Conservation (phyloP, 1,140 invertebrate genomes). For the Drosophila punjabiensis region DNA sequence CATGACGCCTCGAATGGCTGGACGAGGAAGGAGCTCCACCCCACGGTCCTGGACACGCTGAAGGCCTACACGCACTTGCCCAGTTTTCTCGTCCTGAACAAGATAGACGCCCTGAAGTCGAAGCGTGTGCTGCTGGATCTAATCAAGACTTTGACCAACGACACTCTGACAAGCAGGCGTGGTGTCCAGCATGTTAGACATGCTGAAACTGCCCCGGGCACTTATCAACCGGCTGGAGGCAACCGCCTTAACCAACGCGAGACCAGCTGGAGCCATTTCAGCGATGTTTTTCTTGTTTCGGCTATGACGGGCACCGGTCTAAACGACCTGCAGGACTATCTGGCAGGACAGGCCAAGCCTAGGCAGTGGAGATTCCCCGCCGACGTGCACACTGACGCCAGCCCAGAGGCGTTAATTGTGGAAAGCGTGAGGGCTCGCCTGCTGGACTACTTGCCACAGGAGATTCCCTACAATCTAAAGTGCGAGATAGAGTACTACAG, state of each 20-base stretch:
- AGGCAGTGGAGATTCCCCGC: slow-evolving; percentile 89
- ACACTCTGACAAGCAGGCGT: slow-evolving; percentile 86
- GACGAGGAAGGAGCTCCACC: slow-evolving; percentile 89
- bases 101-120: slow-evolving; percentile 92
- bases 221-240: slow-evolving; percentile 6
- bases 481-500: slow-evolving; percentile 90
- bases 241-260: slow-evolving; percentile 50
- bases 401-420: slow-evolving; percentile 89
- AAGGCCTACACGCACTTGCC: slow-evolving; percentile 88
- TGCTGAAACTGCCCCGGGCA: not conserved
- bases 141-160: slow-evolving; percentile 89
- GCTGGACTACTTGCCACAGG: slow-evolving; percentile 91
- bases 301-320: slow-evolving; percentile 92
- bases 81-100: slow-evolving; percentile 94
- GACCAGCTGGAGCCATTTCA: slow-evolving; percentile 91
- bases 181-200: slow-evolving; percentile 22
- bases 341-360: slow-evolving; percentile 88
- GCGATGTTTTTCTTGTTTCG: slow-evolving; percentile 95
- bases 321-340: slow-evolving; percentile 90
- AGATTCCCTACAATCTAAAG: slow-evolving; percentile 92
- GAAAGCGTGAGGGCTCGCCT: slow-evolving; percentile 92
- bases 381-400: slow-evolving; percentile 90
- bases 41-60: slow-evolving; percentile 90
- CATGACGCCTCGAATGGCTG: slow-evolving; percentile 93
- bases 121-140: slow-evolving; percentile 91